phyloP scores from a whole-genome alignment of 2,888 invertebrate species.

The Sesia apiformis region DNA sequence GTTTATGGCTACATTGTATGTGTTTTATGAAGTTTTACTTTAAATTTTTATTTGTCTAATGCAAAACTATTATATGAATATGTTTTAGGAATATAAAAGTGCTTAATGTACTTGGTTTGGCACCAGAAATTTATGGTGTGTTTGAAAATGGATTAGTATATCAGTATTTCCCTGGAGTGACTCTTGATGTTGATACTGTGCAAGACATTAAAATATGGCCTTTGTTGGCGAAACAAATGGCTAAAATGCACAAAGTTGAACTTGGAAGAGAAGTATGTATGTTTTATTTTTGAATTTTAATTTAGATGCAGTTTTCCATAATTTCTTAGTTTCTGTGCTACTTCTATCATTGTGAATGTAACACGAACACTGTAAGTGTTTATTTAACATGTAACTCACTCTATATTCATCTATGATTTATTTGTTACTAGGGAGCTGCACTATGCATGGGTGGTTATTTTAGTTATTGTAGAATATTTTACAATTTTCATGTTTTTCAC shows the following conservation, averaged over 20 bases:
- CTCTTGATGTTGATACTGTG: constrained; percentile 80
- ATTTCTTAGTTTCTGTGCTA: too few relatives aligned
- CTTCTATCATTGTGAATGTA: too few relatives aligned
- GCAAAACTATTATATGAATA: neutral
- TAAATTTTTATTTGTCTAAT: neutral
- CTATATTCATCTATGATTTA: too few relatives aligned
- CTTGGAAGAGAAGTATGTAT: constrained; percentile 45
- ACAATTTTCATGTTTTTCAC: too few relatives aligned
- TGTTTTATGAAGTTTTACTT: neutral
- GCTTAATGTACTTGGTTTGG: constrained; percentile 80
- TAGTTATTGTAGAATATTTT: too few relatives aligned
- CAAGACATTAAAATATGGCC: constrained; percentile 78
- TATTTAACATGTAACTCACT: too few relatives aligned
- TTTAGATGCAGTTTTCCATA: too few relatives aligned
- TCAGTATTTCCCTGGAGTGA: constrained; percentile 87
- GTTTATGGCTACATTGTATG: neutral
- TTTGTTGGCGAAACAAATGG: constrained; percentile 88
- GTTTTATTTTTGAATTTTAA: too few relatives aligned
- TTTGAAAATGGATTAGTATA: constrained; percentile 97
- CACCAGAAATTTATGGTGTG: constrained; percentile 90
- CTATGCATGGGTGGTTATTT: too few relatives aligned
- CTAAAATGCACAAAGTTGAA: constrained; percentile 82
- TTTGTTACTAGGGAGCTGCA: too few relatives aligned
- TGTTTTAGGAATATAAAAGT: constrained; percentile 51
- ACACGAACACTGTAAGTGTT: too few relatives aligned